Base-by-base conservation (phyloP, 2,797 vertebrate species). In the Lutjanus argentimaculatus region DNA sequence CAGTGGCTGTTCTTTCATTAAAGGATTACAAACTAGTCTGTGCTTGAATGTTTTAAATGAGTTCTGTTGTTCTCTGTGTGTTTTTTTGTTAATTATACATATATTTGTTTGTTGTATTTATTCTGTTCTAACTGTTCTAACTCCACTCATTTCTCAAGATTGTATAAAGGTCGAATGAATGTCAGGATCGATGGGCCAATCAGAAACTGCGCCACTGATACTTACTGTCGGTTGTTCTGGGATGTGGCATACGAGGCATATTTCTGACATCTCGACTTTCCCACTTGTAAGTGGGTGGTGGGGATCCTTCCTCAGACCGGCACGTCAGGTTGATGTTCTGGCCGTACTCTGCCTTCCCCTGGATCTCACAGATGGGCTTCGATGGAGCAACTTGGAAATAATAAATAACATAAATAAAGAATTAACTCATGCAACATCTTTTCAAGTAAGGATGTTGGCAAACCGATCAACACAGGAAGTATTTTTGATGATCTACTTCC, bases 311-410 rank as follows among this genome's bases (percentile, higher is more conserved):
- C 0, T 73, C 81, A 0, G 98, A 99, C 1, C 0, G 0, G 42
- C 98, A 99, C 8, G 94, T 98, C 75, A 99, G 88, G 53, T 91
- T 95, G 90, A 99, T 96, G 86, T 97, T 78, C 57, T 96, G 91
- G 36, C 95, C 97, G 0, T 96, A 97, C 81, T 97, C 87, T 0
- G 94, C 3, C 10, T 83, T 95, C 4, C 98, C 98, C 48, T 94
- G 0, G 19, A 97, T 85, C 0, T 57, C 12, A 65, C 98, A 99
- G 22, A 91, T 82, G 0, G 98, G 98, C 0, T 15, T 80, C 12
- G 98, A 97, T 30, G 98, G 98, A 71, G 95, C 82, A 84, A 98
- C 98, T 99, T 48, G 11, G 64, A 48, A 43, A 22, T 19, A 22
- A 36, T 5, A 16, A n/a, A 74, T 13, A 51, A 58, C n/a, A 61